Conservation (phyloP, 2,888 invertebrate species). For the Chironomus tentans region DNA sequence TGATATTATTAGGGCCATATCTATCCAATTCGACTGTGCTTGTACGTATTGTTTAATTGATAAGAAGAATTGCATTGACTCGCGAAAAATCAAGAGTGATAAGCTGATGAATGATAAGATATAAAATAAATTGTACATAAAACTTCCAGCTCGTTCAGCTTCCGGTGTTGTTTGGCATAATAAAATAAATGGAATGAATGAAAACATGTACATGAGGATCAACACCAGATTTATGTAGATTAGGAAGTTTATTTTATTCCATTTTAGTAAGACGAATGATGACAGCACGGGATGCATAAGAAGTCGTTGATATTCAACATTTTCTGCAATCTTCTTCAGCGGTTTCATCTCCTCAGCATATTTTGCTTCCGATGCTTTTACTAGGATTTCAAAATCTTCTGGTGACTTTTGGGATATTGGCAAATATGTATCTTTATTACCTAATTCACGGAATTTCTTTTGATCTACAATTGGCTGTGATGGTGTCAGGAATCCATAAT, state of each 20-base stretch:
- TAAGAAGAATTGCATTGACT: conserved; percentile 61
- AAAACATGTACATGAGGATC: conserved; percentile 58
- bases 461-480: conserved; percentile 38
- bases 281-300: conserved; percentile 70
- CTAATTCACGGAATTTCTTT: background rate
- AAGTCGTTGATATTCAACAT: conserved; percentile 56
- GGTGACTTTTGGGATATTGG: background rate
- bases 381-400: background rate
- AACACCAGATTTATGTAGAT: conserved; percentile 64
- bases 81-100: conserved; percentile 53
- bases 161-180: conserved; percentile 52
- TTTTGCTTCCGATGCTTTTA: background rate
- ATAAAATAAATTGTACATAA: conserved; percentile 30
- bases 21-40: conserved; percentile 66
- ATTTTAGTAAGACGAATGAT: conserved; percentile 70
- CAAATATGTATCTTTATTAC: background rate
- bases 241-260: conserved; percentile 65
- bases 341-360: conserved; percentile 61
- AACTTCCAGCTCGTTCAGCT: conserved; percentile 36
- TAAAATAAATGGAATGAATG: conserved; percentile 60
- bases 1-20: conserved; percentile 55
- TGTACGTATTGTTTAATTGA: conserved; percentile 57
- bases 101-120: conserved; percentile 35
- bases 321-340: conserved; percentile 59
- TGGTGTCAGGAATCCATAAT: conserved; percentile 62